Percentiles rank a stretch among this genome's conserved stretches.
These are phyloP conservation scores for Chymomyza fuscimana DNA, from an alignment of 2,888 invertebrate genomes.

Conservation along the genomic window DNA sequence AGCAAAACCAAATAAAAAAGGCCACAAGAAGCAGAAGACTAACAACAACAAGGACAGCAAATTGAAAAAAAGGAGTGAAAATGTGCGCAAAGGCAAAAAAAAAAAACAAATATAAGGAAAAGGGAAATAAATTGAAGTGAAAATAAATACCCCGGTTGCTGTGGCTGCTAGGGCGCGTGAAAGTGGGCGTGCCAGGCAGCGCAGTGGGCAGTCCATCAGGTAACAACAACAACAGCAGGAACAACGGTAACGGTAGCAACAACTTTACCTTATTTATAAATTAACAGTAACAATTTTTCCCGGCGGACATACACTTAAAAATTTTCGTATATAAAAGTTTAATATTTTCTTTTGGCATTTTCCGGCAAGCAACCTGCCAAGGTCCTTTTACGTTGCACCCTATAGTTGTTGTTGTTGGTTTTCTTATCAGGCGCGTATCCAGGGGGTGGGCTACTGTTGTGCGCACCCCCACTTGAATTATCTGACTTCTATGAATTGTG, in stretches of 20 bases:
- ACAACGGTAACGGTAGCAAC: constrained; percentile 29
- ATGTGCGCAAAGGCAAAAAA: constrained; percentile 38
- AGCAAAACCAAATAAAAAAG: constrained; percentile 30
- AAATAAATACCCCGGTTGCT: constrained; percentile 57
- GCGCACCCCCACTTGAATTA: no score
- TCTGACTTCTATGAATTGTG: no score
- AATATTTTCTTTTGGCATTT: constrained; percentile 37
- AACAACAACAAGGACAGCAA: constrained; percentile 25
- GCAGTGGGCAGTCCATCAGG: constrained; percentile 34
- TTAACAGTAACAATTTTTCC: constrained; percentile 69
- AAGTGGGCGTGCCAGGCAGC: constrained; percentile 4
- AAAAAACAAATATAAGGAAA: constrained; percentile 15
- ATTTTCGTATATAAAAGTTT: constrained; percentile 62
- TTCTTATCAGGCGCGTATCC: no score
- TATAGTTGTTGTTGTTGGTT: constrained; percentile 11
- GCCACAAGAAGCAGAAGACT: constrained; percentile 11
- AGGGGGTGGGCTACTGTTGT: no score
- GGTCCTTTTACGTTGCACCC: not conserved
- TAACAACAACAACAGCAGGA: not conserved
- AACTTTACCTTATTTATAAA: constrained; percentile 68
- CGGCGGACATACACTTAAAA: constrained; percentile 68
- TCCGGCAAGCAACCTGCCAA: not conserved
- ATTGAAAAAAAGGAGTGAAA: constrained; percentile 56
- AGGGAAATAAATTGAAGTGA: constrained; percentile 66
- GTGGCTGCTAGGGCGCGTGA: not conserved